Conservation (phyloP, 64 coral and sea anemone genomes). For the Acropora tenuis region DNA sequence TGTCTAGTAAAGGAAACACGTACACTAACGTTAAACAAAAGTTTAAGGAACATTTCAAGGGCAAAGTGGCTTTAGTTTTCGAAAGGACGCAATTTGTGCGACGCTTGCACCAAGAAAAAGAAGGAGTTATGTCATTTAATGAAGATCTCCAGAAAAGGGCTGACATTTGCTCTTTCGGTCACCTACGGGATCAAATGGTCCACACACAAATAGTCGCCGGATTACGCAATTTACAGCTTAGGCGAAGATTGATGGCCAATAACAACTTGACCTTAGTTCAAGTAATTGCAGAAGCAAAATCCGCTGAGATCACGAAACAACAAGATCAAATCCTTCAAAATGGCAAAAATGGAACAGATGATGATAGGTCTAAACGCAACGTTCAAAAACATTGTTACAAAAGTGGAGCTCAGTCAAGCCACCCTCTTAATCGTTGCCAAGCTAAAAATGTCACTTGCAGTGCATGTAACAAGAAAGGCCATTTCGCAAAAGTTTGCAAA, state of each 20-base stretch:
- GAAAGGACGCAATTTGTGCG: constrained; percentile 19
- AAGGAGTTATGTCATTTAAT: constrained; percentile 25
- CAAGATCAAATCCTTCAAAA: not conserved
- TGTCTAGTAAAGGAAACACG: not conserved
- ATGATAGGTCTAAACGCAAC: too few relatives aligned
- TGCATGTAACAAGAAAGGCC: too few relatives aligned
- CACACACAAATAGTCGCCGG: constrained; percentile 2
- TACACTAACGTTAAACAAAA: constrained; percentile 18
- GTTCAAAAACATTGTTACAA: too few relatives aligned
- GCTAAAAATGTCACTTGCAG: too few relatives aligned
- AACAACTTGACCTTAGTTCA: not conserved
- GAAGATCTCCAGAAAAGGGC: constrained; percentile 30
- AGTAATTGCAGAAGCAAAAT: not conserved
- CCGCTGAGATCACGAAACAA: not conserved
- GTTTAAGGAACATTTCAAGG: constrained; percentile 42
- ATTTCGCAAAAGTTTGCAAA: too few relatives aligned
- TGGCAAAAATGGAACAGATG: too few relatives aligned
- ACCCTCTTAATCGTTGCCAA: too few relatives aligned
- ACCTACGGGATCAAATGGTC: constrained; percentile 40
- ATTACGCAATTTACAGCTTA: constrained; percentile 5
- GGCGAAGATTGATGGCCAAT: constrained; percentile 1
- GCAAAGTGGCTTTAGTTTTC: constrained; percentile 29
- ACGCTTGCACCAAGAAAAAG: constrained; percentile 29
- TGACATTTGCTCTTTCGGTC: constrained; percentile 32
- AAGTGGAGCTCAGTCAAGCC: too few relatives aligned